These are phyloP conservation scores for Engystomops pustulosus DNA, from an alignment of 2,113 vertebrate genomes.

Conservation along the genomic window DNA sequence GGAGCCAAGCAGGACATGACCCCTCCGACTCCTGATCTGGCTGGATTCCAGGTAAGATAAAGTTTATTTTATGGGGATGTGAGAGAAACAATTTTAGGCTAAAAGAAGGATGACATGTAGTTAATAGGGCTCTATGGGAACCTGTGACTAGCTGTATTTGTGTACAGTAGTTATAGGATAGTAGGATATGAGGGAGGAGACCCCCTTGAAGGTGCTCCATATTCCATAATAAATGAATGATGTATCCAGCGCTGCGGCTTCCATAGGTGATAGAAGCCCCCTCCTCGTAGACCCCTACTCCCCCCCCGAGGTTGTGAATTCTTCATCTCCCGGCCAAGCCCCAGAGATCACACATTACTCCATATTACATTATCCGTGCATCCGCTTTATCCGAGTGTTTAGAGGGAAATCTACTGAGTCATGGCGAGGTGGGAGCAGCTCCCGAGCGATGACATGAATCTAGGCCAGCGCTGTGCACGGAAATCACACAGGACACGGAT, in stretches of 20 bases:
- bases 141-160: too few relatives aligned
- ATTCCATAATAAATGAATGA: slow-evolving; percentile 16
- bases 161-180: too few relatives aligned
- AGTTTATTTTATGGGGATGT: too few relatives aligned
- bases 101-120: too few relatives aligned
- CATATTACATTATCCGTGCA: neutral
- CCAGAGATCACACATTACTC: neutral
- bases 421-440: neutral
- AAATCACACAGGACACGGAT: neutral
- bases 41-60: too few relatives aligned
- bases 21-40: too few relatives aligned
- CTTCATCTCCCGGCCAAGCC: neutral
- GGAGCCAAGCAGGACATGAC: too few relatives aligned
- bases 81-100: too few relatives aligned
- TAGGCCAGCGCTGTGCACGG: slow-evolving; percentile 2
- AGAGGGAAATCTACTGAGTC: slow-evolving; percentile 1
- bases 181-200: too few relatives aligned
- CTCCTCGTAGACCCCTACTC: neutral
- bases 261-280: slow-evolving; percentile 18
- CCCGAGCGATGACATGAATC: neutral
- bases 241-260: neutral
- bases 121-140: too few relatives aligned
- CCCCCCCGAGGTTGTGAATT: neutral
- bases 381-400: neutral
- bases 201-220: too few relatives aligned